These are phyloP conservation scores for Scaeva pyrastri DNA, from an alignment of 2,888 invertebrate genomes.

Conservation along the genomic window DNA sequence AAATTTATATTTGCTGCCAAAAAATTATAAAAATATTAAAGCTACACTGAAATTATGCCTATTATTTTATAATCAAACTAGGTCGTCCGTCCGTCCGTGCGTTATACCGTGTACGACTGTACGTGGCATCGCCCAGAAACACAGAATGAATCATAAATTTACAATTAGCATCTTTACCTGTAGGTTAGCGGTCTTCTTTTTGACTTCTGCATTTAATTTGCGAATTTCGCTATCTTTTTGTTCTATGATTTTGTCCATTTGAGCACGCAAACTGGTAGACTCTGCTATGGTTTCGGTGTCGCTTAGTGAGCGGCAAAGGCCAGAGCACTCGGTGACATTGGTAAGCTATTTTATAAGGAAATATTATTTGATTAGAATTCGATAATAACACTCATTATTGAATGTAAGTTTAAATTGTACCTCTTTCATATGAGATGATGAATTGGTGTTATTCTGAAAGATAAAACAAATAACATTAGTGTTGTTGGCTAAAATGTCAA, in stretches of 20 bases:
- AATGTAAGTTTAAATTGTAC: constrained; percentile 7
- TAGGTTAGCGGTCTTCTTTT: constrained; percentile 82
- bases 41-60: not conserved
- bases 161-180: constrained; percentile 77
- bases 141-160: constrained; percentile 34
- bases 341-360: constrained; percentile 24
- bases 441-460: constrained; percentile 46
- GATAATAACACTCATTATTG: not conserved
- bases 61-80: constrained; percentile 4
- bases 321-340: constrained; percentile 72
- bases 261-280: constrained; percentile 77
- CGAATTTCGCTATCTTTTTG: constrained; percentile 86
- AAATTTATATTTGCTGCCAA: constrained; percentile 40
- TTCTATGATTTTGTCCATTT: constrained; percentile 82
- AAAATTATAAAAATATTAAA: constrained; percentile 9
- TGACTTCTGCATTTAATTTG: constrained; percentile 84
- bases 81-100: not conserved
- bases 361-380: not conserved
- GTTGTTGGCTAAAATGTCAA: not conserved
- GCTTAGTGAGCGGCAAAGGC: constrained; percentile 78
- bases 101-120: too few species aligned
- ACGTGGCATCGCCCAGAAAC: not conserved
- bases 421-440: constrained; percentile 58
- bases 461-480: not conserved
- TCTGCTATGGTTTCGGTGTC: constrained; percentile 78